These are phyloP conservation scores for Drosophila emarginata DNA, from an alignment of 2,888 invertebrate species.

Conservation along the genomic window DNA sequence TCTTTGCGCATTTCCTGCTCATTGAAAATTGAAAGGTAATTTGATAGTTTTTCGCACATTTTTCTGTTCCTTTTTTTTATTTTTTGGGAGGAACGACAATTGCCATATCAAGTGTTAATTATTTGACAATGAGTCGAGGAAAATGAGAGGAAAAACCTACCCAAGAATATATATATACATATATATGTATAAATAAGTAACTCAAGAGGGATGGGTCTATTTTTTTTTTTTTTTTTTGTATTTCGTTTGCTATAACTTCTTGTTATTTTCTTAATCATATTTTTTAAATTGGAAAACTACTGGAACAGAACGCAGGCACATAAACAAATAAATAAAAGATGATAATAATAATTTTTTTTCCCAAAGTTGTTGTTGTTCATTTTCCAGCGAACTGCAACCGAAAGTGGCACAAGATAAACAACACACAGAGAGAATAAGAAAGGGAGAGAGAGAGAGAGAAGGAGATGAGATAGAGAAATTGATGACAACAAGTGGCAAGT, in stretches of 20 bases:
- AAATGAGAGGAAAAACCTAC: slow-evolving; percentile 27
- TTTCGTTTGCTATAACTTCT: slow-evolving; percentile 19
- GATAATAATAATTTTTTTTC: slow-evolving; percentile 41
- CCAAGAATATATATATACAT: not conserved
- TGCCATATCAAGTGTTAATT: slow-evolving; percentile 77
- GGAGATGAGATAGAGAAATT: slow-evolving; percentile 62
- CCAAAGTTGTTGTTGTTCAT: slow-evolving; percentile 23
- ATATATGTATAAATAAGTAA: slow-evolving; percentile 12
- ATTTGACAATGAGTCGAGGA: slow-evolving; percentile 71
- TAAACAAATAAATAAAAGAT: slow-evolving; percentile 59
- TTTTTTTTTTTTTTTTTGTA: slow-evolving; percentile 1
- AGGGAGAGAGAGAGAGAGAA: slow-evolving; percentile 2
- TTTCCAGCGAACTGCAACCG: slow-evolving; percentile 60
- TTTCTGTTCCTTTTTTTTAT: slow-evolving; percentile 5
- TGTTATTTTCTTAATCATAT: slow-evolving; percentile 47
- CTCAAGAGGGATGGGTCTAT: not conserved
- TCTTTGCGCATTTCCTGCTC: slow-evolving; percentile 67
- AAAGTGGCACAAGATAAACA: slow-evolving; percentile 43
- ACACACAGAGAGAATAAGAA: not conserved
- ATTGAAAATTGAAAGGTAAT: slow-evolving; percentile 47
- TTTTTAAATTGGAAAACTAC: slow-evolving; percentile 75
- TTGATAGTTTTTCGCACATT: slow-evolving; percentile 74
- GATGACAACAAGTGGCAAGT: slow-evolving; percentile 77
- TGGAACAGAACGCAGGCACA: slow-evolving; percentile 42
- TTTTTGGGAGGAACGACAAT: slow-evolving; percentile 45